These are phyloP conservation scores for Sphecodes monilicornis DNA, from an alignment of 2,888 invertebrate genomes.

Conservation along the genomic window DNA sequence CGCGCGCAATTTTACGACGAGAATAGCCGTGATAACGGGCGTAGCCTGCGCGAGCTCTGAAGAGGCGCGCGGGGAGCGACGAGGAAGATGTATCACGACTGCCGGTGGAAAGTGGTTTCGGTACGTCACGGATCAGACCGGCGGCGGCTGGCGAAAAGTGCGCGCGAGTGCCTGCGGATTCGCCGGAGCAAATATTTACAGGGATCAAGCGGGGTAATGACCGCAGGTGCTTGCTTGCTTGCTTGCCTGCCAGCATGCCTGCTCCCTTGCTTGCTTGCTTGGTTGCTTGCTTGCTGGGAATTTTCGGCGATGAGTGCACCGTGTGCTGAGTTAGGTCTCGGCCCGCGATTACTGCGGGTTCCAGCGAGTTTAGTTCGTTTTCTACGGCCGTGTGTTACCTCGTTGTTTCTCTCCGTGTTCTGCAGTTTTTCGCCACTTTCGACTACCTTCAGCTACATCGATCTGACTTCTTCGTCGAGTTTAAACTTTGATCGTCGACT, in stretches of 20 bases:
- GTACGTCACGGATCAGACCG: constrained; percentile 4
- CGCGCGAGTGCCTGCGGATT: constrained; percentile 3
- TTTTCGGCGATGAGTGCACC: constrained; percentile 10
- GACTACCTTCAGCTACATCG: background rate
- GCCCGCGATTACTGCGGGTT: background rate
- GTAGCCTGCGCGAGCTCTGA: background rate
- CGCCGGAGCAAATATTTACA: constrained; percentile 14
- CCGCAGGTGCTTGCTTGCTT: constrained; percentile 16
- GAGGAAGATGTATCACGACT: constrained; percentile 4
- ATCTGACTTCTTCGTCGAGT: background rate
- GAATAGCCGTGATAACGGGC: constrained; percentile 2
- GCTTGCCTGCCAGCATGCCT: background rate
- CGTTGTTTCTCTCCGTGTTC: background rate
- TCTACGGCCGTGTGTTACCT: background rate
- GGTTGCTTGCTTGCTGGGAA: background rate
- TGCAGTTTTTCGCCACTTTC: background rate
- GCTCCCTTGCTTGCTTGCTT: background rate
- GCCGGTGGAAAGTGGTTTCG: constrained; percentile 11
- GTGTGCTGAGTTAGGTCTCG: background rate
- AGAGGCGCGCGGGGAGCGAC: background rate
- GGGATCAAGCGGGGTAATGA: constrained; percentile 15
- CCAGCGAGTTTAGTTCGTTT: background rate
- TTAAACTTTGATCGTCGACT: background rate
- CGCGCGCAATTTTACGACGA: constrained; percentile 25
- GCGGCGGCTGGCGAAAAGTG: constrained; percentile 8